phyloP scores from a whole-genome alignment of 2,888 invertebrate species.

The Dendrolimus houi region DNA sequence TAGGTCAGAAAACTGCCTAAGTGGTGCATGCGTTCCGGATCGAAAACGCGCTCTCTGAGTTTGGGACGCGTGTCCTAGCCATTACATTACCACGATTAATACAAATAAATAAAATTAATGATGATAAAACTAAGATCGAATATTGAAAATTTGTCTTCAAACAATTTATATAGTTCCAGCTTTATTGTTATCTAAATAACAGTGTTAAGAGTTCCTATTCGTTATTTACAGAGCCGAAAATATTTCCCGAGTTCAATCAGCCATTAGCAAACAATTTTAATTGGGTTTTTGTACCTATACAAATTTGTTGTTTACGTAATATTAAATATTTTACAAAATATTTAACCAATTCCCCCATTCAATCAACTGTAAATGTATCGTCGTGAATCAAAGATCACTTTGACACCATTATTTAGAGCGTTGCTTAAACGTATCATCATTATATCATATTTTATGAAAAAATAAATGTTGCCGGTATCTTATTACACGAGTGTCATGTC shows the following conservation, averaged over 20 bases:
- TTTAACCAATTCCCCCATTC: conserved; percentile 8
- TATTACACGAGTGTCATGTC: conserved; percentile 32
- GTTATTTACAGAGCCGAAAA: conserved; percentile 58
- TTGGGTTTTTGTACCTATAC: conserved; percentile 60
- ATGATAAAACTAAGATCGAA: too few relatives aligned
- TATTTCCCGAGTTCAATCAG: conserved; percentile 60
- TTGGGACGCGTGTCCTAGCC: too few relatives aligned
- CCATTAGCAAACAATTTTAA: conserved; percentile 70
- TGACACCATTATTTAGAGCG: conserved; percentile 9
- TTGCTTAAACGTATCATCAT: conserved; percentile 14
- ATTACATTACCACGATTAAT: too few relatives aligned
- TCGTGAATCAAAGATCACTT: neutral
- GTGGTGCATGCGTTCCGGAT: too few relatives aligned
- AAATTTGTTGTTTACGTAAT: conserved; percentile 50
- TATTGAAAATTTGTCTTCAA: too few relatives aligned
- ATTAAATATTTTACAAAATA: conserved; percentile 34
- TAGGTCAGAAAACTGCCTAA: too few relatives aligned
- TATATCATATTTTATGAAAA: conserved; percentile 30
- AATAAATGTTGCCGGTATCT: conserved; percentile 45
- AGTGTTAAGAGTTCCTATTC: conserved; percentile 47
- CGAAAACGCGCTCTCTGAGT: too few relatives aligned
- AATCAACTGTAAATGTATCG: conserved; percentile 8
- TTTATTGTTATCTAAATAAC: too few relatives aligned
- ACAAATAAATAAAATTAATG: too few relatives aligned
- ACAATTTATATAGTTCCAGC: too few relatives aligned